phyloP scores from a whole-genome alignment of 2,888 invertebrate species.

The Cataglyphis cursor region DNA sequence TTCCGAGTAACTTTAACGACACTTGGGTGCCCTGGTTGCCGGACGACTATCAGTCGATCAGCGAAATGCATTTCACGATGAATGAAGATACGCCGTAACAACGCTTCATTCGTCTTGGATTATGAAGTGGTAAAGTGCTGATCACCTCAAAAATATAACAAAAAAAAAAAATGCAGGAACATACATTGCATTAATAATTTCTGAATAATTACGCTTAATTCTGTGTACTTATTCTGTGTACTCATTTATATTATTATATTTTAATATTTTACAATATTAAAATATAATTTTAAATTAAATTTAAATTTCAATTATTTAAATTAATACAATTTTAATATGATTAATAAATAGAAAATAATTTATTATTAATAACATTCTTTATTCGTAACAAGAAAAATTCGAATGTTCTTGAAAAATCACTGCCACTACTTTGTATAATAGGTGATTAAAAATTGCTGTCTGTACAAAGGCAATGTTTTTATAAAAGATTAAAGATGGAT shows the following conservation, averaged over 20 bases:
- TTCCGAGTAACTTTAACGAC: constrained; percentile 76
- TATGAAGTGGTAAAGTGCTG: not conserved
- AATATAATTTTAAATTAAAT: not conserved
- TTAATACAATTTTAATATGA: constrained; percentile 1
- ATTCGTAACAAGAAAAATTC: too few species aligned
- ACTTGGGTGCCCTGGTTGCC: constrained; percentile 82
- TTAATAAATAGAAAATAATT: not conserved
- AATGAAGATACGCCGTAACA: not conserved
- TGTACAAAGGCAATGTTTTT: too few species aligned
- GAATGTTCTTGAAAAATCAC: not conserved
- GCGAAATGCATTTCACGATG: not conserved
- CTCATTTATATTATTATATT: not conserved
- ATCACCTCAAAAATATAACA: not conserved
- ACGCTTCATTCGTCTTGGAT: not conserved
- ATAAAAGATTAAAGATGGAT: not conserved
- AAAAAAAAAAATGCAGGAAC: not conserved
- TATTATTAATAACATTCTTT: too few species aligned
- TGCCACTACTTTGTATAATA: not conserved
- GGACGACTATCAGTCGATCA: constrained; percentile 33
- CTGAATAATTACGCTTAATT: not conserved
- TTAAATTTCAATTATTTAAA: not conserved
- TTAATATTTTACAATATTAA: not conserved
- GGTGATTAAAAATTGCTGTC: not conserved
- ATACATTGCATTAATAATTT: not conserved
- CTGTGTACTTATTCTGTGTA: not conserved